Evolutionary conservation across 2,888 invertebrate genomes (phyloP).

Genomic region (Resseliella maxima): DNA sequence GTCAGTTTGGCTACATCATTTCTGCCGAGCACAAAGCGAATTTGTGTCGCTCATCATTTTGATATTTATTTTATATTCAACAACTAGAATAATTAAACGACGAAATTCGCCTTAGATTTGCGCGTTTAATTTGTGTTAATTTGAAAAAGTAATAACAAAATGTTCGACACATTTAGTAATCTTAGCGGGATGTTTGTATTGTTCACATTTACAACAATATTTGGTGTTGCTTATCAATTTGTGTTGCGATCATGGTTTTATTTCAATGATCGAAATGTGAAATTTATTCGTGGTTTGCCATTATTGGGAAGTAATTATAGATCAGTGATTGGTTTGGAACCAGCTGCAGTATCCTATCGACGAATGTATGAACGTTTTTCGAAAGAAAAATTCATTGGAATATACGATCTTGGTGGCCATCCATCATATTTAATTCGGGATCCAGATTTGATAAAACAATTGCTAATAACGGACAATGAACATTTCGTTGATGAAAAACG

Average conservation of each 20-base stretch:
- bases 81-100: too few relatives aligned
- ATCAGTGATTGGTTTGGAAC: slow-evolving; percentile 7
- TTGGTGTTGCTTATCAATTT: slow-evolving; percentile 30
- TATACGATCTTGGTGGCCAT: slow-evolving; percentile 66
- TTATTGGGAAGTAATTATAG: slow-evolving; percentile 3
- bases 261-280: slow-evolving; percentile 51
- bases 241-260: slow-evolving; percentile 20
- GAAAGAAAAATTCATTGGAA: slow-evolving; percentile 67
- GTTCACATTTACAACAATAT: neutral
- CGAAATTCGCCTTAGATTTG: too few relatives aligned
- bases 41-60: too few relatives aligned
- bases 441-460: slow-evolving; percentile 70
- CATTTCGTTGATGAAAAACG: slow-evolving; percentile 69
- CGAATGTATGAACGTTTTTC: neutral
- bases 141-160: neutral
- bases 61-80: too few relatives aligned
- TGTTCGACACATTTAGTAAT: neutral
- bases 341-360: neutral
- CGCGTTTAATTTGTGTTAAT: neutral
- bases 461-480: slow-evolving; percentile 72
- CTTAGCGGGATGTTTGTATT: neutral
- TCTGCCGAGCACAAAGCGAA: neutral
- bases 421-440: slow-evolving; percentile 69
- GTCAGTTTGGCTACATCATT: neutral
- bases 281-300: slow-evolving; percentile 52